These are phyloP conservation scores for Tapirus terrestris DNA, from an alignment of 2,113 vertebrate species.

Conservation along the genomic window DNA sequence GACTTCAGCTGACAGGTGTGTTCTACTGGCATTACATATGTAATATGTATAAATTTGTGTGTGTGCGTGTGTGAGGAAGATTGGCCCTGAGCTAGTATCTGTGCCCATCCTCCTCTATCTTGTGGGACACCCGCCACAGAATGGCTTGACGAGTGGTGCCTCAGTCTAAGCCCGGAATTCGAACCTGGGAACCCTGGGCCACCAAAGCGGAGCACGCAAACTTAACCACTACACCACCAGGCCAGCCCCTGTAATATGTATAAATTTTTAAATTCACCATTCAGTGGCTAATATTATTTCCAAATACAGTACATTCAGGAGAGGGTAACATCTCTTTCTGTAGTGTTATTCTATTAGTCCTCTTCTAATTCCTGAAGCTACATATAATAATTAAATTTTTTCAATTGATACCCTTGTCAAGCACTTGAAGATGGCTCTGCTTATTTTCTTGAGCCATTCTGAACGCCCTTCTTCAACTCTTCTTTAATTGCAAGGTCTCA, in stretches of 20 bases:
- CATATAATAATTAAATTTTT: neutral
- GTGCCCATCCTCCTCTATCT: too few relatives aligned
- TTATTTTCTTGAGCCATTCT: neutral
- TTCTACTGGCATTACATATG: neutral
- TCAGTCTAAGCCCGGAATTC: too few relatives aligned
- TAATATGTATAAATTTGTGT: neutral
- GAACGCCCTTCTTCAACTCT: neutral
- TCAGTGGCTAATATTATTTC: neutral
- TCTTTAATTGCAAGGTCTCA: neutral
- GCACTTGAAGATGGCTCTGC: neutral
- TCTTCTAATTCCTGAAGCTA: neutral
- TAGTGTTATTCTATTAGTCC: neutral
- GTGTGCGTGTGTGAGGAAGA: too few relatives aligned
- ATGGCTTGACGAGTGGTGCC: too few relatives aligned
- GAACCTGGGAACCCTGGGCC: too few relatives aligned
- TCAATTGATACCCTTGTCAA: accelerated
- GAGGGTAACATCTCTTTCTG: neutral
- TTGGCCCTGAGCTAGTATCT: too few relatives aligned
- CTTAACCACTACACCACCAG: too few relatives aligned
- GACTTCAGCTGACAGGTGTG: neutral
- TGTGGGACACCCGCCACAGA: too few relatives aligned
- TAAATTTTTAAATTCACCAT: neutral
- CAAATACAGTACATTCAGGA: neutral
- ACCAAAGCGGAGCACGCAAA: too few relatives aligned
- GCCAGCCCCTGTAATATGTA: too few relatives aligned